Percentiles rank a stretch among this genome's conserved stretches.
Conservation (phyloP, 1,140 invertebrate genomes). For the Rhagoletis pomonella region DNA sequence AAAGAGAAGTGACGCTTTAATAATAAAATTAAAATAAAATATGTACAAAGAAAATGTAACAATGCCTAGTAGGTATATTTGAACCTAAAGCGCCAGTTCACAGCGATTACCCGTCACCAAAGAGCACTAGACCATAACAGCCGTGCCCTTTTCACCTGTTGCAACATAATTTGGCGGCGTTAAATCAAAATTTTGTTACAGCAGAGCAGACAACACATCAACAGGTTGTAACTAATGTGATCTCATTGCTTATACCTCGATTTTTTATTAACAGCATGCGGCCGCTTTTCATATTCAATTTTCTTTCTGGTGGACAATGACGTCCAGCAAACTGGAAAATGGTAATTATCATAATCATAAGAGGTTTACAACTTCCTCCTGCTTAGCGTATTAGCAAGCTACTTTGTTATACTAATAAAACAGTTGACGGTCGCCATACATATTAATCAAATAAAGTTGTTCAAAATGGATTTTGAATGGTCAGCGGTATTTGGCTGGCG, state of each 20-base stretch:
- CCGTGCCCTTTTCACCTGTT: conserved; percentile 15
- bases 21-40: conserved; percentile 1
- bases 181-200: conserved; percentile 8
- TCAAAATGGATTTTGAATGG: too few species aligned
- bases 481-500: too few species aligned
- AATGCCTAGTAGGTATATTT: not conserved
- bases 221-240: not conserved
- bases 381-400: not conserved
- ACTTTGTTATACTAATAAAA: conserved; percentile 19
- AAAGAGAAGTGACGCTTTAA: conserved; percentile 18
- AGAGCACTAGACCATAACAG: not conserved
- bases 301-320: conserved; percentile 39
- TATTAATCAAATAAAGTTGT: too few species aligned
- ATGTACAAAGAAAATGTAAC: not conserved
- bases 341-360: not conserved
- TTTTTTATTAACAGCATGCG: not conserved
- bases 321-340: not conserved
- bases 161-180: not conserved
- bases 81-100: conserved; percentile 4
- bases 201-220: not conserved
- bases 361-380: conserved; percentile 22
- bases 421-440: not conserved
- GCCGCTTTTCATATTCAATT: conserved; percentile 2
- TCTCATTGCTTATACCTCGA: not conserved
- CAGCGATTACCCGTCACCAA: not conserved